These are phyloP conservation scores for Catotricha subobsoleta DNA, from an alignment of 2,888 invertebrate genomes.

Conservation along the genomic window DNA sequence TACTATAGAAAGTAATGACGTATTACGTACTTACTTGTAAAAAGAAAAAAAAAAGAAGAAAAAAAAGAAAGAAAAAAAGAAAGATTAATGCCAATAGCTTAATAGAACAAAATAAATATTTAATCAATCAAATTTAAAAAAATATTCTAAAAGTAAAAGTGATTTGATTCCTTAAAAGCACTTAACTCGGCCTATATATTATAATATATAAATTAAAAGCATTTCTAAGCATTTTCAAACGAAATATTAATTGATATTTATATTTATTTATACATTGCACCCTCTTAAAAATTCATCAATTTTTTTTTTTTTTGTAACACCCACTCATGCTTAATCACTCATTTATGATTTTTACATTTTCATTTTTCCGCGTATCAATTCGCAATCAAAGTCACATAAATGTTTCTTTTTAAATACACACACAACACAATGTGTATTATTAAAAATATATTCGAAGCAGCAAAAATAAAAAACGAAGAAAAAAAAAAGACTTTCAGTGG, in stretches of 20 bases:
- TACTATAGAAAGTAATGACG: no score
- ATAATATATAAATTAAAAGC: conserved; percentile 6
- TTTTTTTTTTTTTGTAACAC: neutral
- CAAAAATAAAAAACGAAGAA: neutral
- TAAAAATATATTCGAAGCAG: neutral
- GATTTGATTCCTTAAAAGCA: neutral
- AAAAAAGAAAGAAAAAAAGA: neutral
- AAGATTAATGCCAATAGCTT: conserved; percentile 2
- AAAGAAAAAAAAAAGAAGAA: no score
- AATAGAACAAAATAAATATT: conserved; percentile 4
- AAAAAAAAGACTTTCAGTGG: neutral
- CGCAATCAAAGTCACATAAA: neutral
- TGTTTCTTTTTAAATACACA: neutral
- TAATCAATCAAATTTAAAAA: conserved; percentile 2
- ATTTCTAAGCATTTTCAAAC: conserved; percentile 5
- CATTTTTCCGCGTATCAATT: neutral
- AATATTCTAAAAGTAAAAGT: neutral
- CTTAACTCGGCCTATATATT: no score
- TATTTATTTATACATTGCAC: neutral
- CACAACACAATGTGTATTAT: no score
- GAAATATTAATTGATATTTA: conserved; percentile 7
- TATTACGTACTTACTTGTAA: no score
- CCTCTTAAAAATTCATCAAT: neutral
- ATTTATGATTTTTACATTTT: neutral
- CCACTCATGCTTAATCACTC: neutral